phyloP scores from a whole-genome alignment of 2,113 vertebrate species.

The Macaca fascicularis region DNA sequence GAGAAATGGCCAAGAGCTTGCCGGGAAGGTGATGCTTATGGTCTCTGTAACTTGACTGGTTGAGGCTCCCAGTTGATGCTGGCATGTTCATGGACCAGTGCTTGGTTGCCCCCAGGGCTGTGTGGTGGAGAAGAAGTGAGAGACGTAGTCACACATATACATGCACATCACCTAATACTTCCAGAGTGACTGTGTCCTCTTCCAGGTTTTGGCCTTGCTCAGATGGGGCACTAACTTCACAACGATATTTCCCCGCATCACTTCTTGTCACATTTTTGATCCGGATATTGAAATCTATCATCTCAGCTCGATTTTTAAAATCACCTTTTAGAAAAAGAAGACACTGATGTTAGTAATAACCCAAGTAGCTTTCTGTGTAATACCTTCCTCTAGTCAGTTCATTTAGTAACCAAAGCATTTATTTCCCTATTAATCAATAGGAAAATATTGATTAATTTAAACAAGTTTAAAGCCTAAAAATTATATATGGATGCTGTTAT shows the following conservation, averaged over 20 bases:
- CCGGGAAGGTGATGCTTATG: background rate
- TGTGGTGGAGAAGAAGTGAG: background rate
- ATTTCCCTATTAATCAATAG: background rate
- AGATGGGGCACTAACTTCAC: constrained; percentile 91
- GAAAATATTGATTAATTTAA: too few species aligned
- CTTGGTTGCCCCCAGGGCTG: background rate
- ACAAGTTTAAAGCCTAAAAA: background rate
- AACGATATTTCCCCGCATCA: constrained; percentile 95
- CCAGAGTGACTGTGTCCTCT: constrained; percentile 91
- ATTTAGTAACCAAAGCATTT: background rate
- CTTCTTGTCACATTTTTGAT: constrained; percentile 90
- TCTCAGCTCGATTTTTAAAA: constrained; percentile 89
- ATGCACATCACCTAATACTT: constrained; percentile 89
- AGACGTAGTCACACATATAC: background rate
- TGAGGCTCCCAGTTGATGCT: background rate
- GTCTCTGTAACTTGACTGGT: background rate
- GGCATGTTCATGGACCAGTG: background rate
- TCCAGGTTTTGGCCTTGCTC: constrained; percentile 87
- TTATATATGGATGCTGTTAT: background rate
- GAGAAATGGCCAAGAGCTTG: background rate
- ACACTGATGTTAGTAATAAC: background rate
- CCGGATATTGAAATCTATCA: constrained; percentile 90
- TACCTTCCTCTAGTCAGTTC: background rate
- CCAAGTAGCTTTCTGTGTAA: background rate
- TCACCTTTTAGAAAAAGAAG: constrained; percentile 82